Evolutionary conservation across 35 echinoderm and acorn worm genomes (phyloP).

Genomic region (Strongylocentrotus purpuratus): DNA sequence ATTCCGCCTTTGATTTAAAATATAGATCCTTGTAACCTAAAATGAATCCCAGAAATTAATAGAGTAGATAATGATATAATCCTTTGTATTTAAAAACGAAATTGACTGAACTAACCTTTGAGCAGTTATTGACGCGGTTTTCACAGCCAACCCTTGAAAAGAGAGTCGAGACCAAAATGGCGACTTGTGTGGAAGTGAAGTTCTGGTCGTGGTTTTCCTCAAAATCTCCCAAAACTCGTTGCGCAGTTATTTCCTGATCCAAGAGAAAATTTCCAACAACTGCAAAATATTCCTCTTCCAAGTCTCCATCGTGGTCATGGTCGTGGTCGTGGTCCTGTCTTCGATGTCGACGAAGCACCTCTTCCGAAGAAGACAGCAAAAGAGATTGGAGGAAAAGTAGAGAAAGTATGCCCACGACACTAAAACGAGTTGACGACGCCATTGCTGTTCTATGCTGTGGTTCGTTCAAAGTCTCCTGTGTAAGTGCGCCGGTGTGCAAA

Average conservation of each 20-base stretch:
- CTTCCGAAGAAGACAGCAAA: not conserved
- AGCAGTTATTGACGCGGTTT: not conserved
- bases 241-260: not conserved
- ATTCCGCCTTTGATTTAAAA: no score
- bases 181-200: not conserved
- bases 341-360: no score
- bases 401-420: not conserved
- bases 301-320: not conserved
- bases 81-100: no score
- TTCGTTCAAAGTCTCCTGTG: not conserved
- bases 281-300: not conserved
- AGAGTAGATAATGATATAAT: no score
- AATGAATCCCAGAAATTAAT: no score
- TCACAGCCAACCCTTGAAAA: not conserved
- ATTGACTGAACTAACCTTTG: not conserved
- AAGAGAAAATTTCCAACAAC: not conserved
- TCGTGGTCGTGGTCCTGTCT: not conserved
- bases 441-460: not conserved
- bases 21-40: no score
- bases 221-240: not conserved
- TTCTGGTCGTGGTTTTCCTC: not conserved
- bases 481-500: not conserved
- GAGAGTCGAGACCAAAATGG: not conserved
- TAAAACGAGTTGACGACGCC: not conserved
- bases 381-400: not conserved